Evolutionary conservation across 2,113 vertebrate species (phyloP).

Genomic region (Isurus oxyrinchus): DNA sequence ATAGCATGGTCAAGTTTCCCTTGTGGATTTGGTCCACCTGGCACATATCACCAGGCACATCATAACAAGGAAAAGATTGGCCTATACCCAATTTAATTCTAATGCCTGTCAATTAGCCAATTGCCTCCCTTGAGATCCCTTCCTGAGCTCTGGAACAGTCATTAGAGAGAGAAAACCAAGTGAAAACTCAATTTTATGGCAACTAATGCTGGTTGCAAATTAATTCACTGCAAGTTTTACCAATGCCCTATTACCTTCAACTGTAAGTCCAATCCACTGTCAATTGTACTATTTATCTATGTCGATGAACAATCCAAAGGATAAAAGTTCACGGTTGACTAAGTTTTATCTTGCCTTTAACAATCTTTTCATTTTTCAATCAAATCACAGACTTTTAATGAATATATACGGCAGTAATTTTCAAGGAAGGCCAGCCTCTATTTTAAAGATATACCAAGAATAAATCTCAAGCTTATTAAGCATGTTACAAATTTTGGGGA

Average conservation of each 20-base stretch:
- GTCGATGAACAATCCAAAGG: not conserved
- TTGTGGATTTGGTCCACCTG: too few species aligned
- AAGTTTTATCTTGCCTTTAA: not conserved
- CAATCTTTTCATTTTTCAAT: not conserved
- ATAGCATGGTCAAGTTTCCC: too few species aligned
- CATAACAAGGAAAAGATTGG: not conserved
- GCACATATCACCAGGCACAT: too few species aligned
- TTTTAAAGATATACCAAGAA: not conserved
- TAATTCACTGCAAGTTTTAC: not conserved
- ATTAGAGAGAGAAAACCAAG: not conserved
- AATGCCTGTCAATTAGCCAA: not conserved
- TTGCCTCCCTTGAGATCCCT: not conserved
- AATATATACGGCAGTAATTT: not conserved
- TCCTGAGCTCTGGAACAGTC: not conserved
- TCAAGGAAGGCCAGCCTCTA: not conserved
- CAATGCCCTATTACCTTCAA: not conserved
- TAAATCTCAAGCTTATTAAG: not conserved
- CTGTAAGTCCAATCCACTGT: not conserved
- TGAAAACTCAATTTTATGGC: not conserved
- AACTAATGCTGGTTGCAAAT: not conserved
- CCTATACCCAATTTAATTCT: not conserved
- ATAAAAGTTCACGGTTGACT: not conserved
- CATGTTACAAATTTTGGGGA: not conserved
- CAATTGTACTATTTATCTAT: not conserved
- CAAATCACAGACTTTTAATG: not conserved